Conservation (phyloP, 2,888 invertebrate species). For the Apamea sordens region DNA sequence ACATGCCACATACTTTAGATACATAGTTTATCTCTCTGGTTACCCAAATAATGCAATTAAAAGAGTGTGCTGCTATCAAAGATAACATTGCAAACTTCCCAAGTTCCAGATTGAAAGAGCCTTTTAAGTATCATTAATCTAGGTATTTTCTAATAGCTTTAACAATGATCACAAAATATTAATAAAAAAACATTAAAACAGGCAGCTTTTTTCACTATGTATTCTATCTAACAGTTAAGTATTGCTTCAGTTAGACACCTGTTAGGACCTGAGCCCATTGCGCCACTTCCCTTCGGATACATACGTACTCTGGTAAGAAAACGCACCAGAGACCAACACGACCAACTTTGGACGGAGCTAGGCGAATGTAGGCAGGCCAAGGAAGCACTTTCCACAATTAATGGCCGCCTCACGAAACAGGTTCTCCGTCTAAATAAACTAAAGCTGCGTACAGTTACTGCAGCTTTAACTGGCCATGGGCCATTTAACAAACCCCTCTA, state of each 20-base stretch:
- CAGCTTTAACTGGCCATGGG: too few species aligned
- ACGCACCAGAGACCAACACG: too few species aligned
- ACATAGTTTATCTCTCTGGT: background rate
- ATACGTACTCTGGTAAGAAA: too few species aligned
- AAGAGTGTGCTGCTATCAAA: background rate
- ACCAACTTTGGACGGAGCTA: too few species aligned
- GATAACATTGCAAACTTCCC: background rate
- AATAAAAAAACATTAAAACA: background rate
- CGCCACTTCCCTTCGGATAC: too few species aligned
- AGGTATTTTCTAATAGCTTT: background rate
- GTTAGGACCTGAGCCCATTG: too few species aligned
- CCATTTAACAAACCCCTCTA: too few species aligned
- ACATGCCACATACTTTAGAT: background rate
- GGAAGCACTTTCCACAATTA: too few species aligned
- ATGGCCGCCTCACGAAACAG: too few species aligned
- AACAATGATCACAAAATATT: background rate
- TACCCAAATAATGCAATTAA: background rate
- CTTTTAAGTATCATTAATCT: background rate
- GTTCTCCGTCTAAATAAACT: too few species aligned
- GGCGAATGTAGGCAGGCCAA: too few species aligned
- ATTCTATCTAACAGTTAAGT: background rate
- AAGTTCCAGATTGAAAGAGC: background rate
- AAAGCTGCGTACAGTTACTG: too few species aligned
- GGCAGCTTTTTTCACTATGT: background rate
- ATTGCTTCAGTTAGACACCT: constrained; percentile 1